Evolutionary conservation across 2,113 vertebrate genomes (phyloP).

Genomic region (Shinisaurus crocodilurus): DNA sequence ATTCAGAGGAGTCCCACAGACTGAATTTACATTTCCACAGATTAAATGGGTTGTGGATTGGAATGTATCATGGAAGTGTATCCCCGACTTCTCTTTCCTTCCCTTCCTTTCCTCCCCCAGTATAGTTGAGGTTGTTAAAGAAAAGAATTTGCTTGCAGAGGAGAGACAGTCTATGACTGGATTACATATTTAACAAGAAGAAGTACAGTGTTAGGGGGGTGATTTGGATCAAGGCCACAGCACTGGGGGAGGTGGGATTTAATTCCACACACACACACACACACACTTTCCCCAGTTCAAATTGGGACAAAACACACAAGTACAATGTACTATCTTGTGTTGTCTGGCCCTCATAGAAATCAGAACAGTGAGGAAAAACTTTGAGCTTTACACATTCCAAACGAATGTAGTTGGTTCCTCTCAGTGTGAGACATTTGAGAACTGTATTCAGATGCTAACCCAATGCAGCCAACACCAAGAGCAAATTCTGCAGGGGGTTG

Average conservation of each 20-base stretch:
- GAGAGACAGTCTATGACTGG: background rate
- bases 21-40: background rate
- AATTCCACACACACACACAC: background rate
- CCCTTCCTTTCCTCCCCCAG: too few relatives aligned
- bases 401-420: background rate
- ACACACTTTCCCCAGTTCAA: background rate
- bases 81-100: too few relatives aligned
- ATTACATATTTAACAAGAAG: background rate
- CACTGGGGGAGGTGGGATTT: background rate
- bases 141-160: background rate
- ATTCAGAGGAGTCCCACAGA: background rate
- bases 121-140: background rate
- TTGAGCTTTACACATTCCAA: background rate
- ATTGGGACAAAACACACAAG: background rate
- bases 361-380: background rate
- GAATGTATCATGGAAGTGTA: background rate
- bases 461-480: background rate
- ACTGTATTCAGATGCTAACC: background rate
- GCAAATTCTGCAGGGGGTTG: background rate
- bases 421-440: background rate
- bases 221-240: background rate
- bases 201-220: background rate
- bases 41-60: background rate
- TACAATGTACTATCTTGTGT: background rate
- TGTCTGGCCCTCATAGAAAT: background rate